phyloP scores from a whole-genome alignment of 23 tunicate genomes.

The Ascidia mentula region DNA sequence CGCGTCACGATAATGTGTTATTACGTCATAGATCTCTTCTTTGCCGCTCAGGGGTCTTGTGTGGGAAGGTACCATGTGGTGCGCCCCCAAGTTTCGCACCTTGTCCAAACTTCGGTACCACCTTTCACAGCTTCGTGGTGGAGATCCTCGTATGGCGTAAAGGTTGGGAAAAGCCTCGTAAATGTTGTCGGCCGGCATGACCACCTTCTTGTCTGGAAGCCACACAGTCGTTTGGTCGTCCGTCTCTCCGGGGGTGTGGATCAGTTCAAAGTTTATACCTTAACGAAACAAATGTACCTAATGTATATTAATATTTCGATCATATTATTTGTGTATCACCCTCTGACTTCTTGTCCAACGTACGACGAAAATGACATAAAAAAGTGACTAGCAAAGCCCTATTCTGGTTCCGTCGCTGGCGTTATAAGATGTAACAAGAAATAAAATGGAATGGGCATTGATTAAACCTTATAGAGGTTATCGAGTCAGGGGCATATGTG shows the following conservation, averaged over 20 bases:
- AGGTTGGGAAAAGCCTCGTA: slow-evolving; percentile 87
- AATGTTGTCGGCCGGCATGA: slow-evolving; percentile 78
- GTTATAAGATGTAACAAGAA: too few species aligned
- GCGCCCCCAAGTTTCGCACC: slow-evolving; percentile 35
- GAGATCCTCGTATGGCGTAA: slow-evolving; percentile 83
- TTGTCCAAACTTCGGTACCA: slow-evolving; percentile 69
- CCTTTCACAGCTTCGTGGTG: slow-evolving; percentile 33
- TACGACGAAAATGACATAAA: too few species aligned
- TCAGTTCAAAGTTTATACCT: slow-evolving; percentile 58
- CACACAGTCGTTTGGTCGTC: slow-evolving; percentile 83
- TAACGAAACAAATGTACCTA: background rate
- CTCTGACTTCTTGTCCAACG: too few species aligned
- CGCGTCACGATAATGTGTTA: slow-evolving; percentile 71
- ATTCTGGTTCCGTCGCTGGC: too few species aligned
- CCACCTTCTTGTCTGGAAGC: slow-evolving; percentile 68
- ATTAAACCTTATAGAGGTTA: too few species aligned
- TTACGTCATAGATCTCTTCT: slow-evolving; percentile 37
- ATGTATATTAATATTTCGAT: too few species aligned
- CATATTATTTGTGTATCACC: too few species aligned
- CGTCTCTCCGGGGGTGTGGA: slow-evolving; percentile 95
- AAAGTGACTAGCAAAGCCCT: too few species aligned
- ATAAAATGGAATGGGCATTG: too few species aligned
- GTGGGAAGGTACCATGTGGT: slow-evolving; percentile 68
- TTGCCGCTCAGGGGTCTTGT: slow-evolving; percentile 52
- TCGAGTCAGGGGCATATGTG: too few species aligned